Percentiles rank a stretch among this genome's conserved stretches.
phyloP scores from a whole-genome alignment of 2,113 vertebrate genomes.

The Steatornis caripensis region DNA sequence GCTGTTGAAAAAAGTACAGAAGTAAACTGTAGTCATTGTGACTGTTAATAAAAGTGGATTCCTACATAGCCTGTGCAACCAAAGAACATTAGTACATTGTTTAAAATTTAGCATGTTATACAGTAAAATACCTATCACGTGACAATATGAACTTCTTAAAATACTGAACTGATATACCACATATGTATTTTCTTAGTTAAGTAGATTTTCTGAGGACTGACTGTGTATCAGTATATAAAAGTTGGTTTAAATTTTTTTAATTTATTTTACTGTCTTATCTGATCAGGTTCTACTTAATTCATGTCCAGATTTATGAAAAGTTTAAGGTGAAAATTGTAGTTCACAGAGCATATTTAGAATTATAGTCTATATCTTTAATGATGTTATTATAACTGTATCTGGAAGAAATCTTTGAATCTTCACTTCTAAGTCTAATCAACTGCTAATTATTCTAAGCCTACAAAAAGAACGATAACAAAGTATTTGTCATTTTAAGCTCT shows the following conservation, averaged over 20 bases:
- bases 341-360: conserved; percentile 22
- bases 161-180: neutral
- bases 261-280: neutral
- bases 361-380: neutral
- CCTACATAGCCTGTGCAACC: neutral
- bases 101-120: neutral
- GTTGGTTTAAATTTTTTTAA: neutral
- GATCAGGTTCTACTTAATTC: neutral
- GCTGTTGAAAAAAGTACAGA: neutral
- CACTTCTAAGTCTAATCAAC: neutral
- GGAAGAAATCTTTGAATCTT: conserved; percentile 1
- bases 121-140: neutral
- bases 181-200: neutral
- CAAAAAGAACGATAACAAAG: conserved; percentile 31
- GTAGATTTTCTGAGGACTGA: neutral
- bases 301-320: neutral
- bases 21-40: neutral
- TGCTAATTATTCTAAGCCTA: conserved; percentile 37
- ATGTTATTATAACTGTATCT: neutral
- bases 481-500: conserved; percentile 37
- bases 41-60: neutral
- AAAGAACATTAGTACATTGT: neutral
- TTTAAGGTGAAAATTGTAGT: neutral
- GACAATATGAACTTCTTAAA: neutral
- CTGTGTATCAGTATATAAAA: neutral